Evolutionary conservation across 2,113 vertebrate genomes (phyloP), one percentile per base, ranked within the genome.

Genomic region (Etheostoma spectabile): DNA sequence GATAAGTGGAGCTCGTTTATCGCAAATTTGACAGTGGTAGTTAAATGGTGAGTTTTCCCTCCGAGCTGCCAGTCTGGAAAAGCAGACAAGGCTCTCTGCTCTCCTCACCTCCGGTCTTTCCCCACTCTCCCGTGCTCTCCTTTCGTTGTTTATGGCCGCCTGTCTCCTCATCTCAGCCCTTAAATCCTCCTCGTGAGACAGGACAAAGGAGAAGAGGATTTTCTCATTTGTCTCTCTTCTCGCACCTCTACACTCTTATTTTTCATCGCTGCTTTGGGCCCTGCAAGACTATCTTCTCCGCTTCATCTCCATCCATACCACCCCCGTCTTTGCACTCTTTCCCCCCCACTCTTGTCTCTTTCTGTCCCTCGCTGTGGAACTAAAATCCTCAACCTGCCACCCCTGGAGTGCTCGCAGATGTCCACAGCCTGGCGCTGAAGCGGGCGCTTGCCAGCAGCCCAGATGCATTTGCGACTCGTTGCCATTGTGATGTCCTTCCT

Each of bases 391-490:
- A 11, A 68, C 64, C 74, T 70, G 75, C 75, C 72, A 49, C 42
- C 70, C 69, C 83, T 12, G 66, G 84, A 85, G 71, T 77, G 82
- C 74, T 15, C 8, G 80, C 91, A 89, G 89, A 94, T 94, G 93
- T 86, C 78, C 75, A 19, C 64, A 80, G 89, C 88, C 89, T 67
- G 80, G 88, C 88, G 57, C 77, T 89, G 90, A 92, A 71, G 78
- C 56, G 84, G 89, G 90, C 71, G 86, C 83, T 84, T 33, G 84
- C 89, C 86, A 77, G 90, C 82, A 87, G 93, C 92, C 89, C 91
- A 95, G 94, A 95, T 95, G 94, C 92, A 91, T 93, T 87, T 90
- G 89, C 90, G 80, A 92, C 86, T 93, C 73, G 71, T 92, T 77
- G 79, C 90, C 86, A 67, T 93, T 80, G 86, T 89, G 84, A 88